Conservation (phyloP, 1,140 invertebrate species). For the Lepidurus apus region DNA sequence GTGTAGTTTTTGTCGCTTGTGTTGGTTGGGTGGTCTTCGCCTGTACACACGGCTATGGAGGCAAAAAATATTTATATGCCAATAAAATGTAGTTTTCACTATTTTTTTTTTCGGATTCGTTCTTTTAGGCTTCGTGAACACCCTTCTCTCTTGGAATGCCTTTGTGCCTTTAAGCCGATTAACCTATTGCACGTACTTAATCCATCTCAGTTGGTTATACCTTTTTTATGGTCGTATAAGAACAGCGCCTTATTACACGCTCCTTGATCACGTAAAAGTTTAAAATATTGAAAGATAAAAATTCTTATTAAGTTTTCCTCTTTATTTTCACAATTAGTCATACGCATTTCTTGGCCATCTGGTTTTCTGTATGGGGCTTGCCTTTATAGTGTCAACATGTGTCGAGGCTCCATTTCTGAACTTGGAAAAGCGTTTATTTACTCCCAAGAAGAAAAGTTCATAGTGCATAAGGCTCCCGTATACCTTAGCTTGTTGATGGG, state of each 20-base stretch:
- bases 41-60: constrained; percentile 47
- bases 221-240: not conserved
- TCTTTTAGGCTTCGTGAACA: constrained; percentile 56
- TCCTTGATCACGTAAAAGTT: not conserved
- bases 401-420: too few relatives aligned
- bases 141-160: constrained; percentile 67
- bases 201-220: constrained; percentile 67
- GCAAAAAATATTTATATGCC: constrained; percentile 33
- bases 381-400: too few relatives aligned
- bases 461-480: too few relatives aligned
- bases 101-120: constrained; percentile 36
- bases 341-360: not conserved
- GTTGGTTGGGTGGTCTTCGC: constrained; percentile 51
- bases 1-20: constrained; percentile 45
- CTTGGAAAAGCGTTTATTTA: too few relatives aligned
- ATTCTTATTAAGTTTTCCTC: too few relatives aligned
- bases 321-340: not conserved
- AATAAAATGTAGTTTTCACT: not conserved
- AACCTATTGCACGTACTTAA: constrained; percentile 82
- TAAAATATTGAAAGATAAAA: too few relatives aligned
- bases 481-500: too few relatives aligned
- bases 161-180: constrained; percentile 76
- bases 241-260: not conserved
- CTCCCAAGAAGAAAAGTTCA: too few relatives aligned
- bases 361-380: not conserved